Percentiles rank a stretch among this genome's conserved stretches.
Conservation (phyloP, 2,888 invertebrate species). For the Entomobrya multifasciata region DNA sequence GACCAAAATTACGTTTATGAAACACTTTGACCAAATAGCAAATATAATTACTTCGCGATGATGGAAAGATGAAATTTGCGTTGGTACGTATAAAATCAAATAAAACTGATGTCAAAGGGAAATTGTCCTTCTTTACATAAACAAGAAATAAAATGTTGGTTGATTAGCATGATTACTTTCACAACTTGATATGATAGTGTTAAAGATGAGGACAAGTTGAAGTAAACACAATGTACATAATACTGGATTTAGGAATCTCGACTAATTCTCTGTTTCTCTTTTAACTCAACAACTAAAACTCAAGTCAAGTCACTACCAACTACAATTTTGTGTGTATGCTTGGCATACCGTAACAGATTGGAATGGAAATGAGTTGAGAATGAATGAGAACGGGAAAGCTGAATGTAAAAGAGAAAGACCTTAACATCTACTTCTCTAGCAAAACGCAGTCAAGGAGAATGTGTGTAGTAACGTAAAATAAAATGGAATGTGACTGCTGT, state of each 20-base stretch:
- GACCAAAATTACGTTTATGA: no score
- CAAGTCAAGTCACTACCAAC: not conserved
- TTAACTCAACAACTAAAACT: not conserved
- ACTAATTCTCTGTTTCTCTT: not conserved
- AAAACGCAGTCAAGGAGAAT: not conserved
- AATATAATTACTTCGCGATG: no score
- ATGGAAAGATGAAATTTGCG: no score
- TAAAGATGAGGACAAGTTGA: no score
- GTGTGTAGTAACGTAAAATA: conserved; percentile 61
- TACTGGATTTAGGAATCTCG: not conserved
- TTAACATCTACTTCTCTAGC: not conserved
- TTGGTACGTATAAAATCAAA: no score
- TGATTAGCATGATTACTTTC: conserved; percentile 26
- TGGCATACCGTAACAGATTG: conserved; percentile 25
- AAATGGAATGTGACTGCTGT: conserved; percentile 77
- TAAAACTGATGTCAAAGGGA: no score
- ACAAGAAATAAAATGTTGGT: conserved; percentile 4
- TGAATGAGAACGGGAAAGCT: not conserved
- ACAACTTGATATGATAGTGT: not conserved
- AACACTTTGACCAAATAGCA: no score
- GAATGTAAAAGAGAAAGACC: conserved; percentile 3
- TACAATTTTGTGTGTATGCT: not conserved
- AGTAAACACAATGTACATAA: not conserved
- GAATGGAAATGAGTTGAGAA: conserved; percentile 25
- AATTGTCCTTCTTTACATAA: no score